Evolutionary conservation across 2,113 vertebrate species (phyloP).

Genomic region (Periophthalmus modestus): DNA sequence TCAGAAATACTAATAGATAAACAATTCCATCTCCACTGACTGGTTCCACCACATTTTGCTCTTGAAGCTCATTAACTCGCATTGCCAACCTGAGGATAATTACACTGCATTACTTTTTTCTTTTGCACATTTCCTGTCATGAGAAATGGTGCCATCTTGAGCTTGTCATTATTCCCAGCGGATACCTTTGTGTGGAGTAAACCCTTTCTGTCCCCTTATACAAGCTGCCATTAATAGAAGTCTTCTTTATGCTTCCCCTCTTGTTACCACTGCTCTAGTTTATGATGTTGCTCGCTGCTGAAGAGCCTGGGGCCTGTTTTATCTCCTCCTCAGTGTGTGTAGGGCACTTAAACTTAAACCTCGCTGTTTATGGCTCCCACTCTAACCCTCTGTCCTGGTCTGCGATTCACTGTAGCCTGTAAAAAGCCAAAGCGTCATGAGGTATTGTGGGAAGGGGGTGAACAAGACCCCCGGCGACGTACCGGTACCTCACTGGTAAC

Average conservation of each 20-base stretch:
- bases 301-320: conserved; percentile 70
- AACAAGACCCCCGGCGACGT: conserved; percentile 41
- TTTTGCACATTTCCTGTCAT: conserved; percentile 21
- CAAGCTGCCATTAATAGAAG: conserved; percentile 68
- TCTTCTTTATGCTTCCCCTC: conserved; percentile 71
- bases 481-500: conserved; percentile 20
- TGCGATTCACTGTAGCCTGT: conserved; percentile 46
- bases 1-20: background rate
- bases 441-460: conserved; percentile 36
- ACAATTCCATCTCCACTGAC: background rate
- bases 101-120: conserved; percentile 31
- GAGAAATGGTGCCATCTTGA: conserved; percentile 37
- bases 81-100: conserved; percentile 27
- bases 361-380: conserved; percentile 72
- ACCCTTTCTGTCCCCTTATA: conserved; percentile 52
- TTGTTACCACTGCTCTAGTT: conserved; percentile 69
- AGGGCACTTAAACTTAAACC: conserved; percentile 72
- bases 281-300: conserved; percentile 70
- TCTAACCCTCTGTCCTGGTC: conserved; percentile 62
- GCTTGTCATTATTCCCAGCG: conserved; percentile 42
- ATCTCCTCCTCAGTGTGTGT: conserved; percentile 67
- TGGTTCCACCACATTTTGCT: background rate
- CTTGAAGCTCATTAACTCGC: conserved; percentile 14
- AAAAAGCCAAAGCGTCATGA: conserved; percentile 52
- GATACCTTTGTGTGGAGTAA: conserved; percentile 42